A percentile compares a stretch with the other conserved stretches of the same genome.
These are phyloP conservation scores for Caenorhabditis sp. DNA, from an alignment of 2,888 invertebrate genomes.

Conservation along the genomic window DNA sequence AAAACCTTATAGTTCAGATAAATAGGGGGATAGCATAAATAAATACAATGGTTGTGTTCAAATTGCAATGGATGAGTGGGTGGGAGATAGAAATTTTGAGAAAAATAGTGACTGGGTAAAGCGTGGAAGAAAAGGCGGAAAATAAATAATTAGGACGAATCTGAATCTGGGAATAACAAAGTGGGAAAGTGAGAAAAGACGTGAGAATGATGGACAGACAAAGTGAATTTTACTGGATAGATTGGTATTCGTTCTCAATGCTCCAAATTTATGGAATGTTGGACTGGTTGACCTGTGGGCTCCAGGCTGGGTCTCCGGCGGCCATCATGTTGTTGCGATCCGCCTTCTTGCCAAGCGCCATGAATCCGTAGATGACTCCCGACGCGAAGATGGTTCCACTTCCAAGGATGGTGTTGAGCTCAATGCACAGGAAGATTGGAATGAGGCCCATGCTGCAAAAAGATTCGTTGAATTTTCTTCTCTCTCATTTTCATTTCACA, in stretches of 20 bases:
- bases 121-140: background rate
- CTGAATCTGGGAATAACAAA: background rate
- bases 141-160: slow-evolving; percentile 13
- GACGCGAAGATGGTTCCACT: slow-evolving; percentile 92
- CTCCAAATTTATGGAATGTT: slow-evolving; percentile 63
- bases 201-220: slow-evolving; percentile 31
- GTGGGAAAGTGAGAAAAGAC: background rate
- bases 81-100: slow-evolving; percentile 18
- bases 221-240: slow-evolving; percentile 27
- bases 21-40: slow-evolving; percentile 1
- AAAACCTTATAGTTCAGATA: slow-evolving; percentile 20
- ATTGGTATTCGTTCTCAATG: background rate
- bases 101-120: background rate
- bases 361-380: slow-evolving; percentile 93
- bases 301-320: slow-evolving; percentile 79
- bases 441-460: slow-evolving; percentile 89
- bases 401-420: slow-evolving; percentile 90
- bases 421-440: slow-evolving; percentile 90
- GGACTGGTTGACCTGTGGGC: slow-evolving; percentile 77
- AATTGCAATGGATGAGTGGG: slow-evolving; percentile 15
- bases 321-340: slow-evolving; percentile 83
- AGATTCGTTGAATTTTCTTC: no score
- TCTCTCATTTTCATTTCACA: background rate
- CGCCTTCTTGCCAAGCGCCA: slow-evolving; percentile 94
- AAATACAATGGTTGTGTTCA: slow-evolving; percentile 31